These are phyloP conservation scores for Drosophila trapezifrons DNA, from an alignment of 1,140 invertebrate species.

Conservation along the genomic window DNA sequence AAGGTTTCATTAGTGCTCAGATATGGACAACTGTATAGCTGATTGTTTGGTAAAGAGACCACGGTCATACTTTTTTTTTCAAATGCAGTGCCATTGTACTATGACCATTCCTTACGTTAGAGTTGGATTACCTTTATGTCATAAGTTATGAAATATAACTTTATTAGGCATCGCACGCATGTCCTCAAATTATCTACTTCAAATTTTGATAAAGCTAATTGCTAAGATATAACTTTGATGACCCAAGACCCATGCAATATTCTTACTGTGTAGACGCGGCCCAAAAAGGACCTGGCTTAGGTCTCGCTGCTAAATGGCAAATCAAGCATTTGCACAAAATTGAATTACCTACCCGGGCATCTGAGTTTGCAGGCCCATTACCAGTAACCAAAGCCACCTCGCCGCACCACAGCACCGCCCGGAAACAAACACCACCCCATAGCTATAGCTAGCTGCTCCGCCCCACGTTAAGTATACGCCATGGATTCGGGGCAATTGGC, in stretches of 20 bases:
- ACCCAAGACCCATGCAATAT: not conserved
- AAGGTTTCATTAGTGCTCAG: too few species aligned
- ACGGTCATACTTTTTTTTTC: too few species aligned
- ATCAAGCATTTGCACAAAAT: constrained; percentile 68
- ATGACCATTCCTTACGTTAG: too few species aligned
- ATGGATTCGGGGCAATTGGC: constrained; percentile 70
- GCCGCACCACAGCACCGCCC: constrained; percentile 1
- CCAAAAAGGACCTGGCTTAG: constrained; percentile 21
- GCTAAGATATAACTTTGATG: too few species aligned
- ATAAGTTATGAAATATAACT: too few species aligned
- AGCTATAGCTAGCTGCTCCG: constrained; percentile 6
- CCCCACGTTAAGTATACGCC: constrained; percentile 68
- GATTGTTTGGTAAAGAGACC: too few species aligned
- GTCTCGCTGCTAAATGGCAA: constrained; percentile 56
- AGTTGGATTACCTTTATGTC: too few species aligned
- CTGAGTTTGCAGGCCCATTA: constrained; percentile 42
- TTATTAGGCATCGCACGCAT: too few species aligned
- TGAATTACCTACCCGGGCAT: constrained; percentile 67
- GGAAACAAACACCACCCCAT: constrained; percentile 2
- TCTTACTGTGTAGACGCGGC: constrained; percentile 11
- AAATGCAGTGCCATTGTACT: too few species aligned
- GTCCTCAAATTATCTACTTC: too few species aligned
- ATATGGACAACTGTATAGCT: too few species aligned
- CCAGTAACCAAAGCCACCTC: constrained; percentile 9
- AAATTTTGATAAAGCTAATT: too few species aligned